A percentile compares a stretch with the other conserved stretches of the same genome.
Conservation (phyloP, 2,888 invertebrate species). For the Chaetogeoica ovagalla region DNA sequence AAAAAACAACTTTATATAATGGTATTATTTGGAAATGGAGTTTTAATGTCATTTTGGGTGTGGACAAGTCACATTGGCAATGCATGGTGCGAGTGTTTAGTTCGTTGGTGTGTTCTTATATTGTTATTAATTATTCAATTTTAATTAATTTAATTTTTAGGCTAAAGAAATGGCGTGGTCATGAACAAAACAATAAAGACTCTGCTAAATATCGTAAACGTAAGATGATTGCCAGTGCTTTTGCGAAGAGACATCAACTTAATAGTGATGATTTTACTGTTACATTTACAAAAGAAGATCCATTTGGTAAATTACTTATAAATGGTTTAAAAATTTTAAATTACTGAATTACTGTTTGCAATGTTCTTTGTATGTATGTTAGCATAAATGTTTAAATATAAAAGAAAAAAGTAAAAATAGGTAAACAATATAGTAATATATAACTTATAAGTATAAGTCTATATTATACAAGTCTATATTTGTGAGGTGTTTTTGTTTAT, state of each 20-base stretch:
- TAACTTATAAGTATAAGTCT: too few species aligned
- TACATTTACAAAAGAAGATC: conserved; percentile 66
- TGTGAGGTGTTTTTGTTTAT: too few species aligned
- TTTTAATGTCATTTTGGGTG: conserved; percentile 91
- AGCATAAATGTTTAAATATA: too few species aligned
- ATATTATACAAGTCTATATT: too few species aligned
- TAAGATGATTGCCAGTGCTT: conserved; percentile 88
- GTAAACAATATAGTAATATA: too few species aligned
- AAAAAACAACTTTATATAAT: conserved; percentile 81
- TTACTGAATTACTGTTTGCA: background rate
- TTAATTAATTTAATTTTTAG: conserved; percentile 47
- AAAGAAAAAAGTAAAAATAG: too few species aligned
- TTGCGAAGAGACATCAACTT: conserved; percentile 82
- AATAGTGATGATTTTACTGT: conserved; percentile 64
- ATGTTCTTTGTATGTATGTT: background rate
- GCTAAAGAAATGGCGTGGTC: conserved; percentile 63
- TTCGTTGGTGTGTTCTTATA: conserved; percentile 39
- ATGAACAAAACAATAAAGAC: conserved; percentile 70
- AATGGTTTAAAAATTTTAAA: conserved; percentile 10
- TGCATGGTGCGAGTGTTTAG: conserved; percentile 67
- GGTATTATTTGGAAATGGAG: conserved; percentile 80
- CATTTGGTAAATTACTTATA: conserved; percentile 65
- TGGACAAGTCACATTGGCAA: conserved; percentile 85
- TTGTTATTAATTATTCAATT: conserved; percentile 23
- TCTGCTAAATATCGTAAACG: conserved; percentile 80